Conservation (phyloP, 2,113 vertebrate genomes). For the Trematocara variabile region DNA sequence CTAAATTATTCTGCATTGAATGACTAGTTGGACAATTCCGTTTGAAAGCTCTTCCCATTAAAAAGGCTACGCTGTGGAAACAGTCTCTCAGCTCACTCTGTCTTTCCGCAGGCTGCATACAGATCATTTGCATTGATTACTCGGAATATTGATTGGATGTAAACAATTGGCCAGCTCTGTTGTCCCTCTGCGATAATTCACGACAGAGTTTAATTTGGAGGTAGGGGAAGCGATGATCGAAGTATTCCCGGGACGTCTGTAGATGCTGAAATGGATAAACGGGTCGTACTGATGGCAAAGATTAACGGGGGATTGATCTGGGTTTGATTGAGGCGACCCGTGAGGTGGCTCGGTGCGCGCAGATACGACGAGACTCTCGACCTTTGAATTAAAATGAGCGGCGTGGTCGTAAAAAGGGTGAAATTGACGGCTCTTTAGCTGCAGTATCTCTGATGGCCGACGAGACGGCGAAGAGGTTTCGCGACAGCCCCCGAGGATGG, state of each 20-base stretch:
- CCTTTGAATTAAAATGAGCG: neutral
- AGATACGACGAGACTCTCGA: neutral
- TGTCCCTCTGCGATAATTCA: neutral
- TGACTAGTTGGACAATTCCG: neutral
- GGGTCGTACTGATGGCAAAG: neutral
- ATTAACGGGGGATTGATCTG: slow-evolving; percentile 19
- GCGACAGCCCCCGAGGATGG: neutral
- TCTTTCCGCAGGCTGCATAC: slow-evolving; percentile 12
- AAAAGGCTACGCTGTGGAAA: slow-evolving; percentile 27
- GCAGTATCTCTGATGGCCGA: neutral
- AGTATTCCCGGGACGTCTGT: neutral
- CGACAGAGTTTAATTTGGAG: slow-evolving; percentile 12
- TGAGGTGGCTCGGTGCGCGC: neutral
- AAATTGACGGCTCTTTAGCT: neutral
- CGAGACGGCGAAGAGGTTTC: neutral
- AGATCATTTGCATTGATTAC: slow-evolving; percentile 19
- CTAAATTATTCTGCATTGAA: slow-evolving; percentile 15
- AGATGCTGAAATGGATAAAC: neutral
- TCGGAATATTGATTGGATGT: slow-evolving; percentile 26
- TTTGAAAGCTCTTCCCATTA: slow-evolving; percentile 28
- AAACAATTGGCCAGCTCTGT: slow-evolving; percentile 8
- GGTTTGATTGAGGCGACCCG: neutral
- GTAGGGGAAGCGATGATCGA: neutral
- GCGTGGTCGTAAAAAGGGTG: neutral
- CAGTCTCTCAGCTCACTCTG: neutral